phyloP scores from a whole-genome alignment of 1,140 invertebrate species.

The Chironomus tepperi region DNA sequence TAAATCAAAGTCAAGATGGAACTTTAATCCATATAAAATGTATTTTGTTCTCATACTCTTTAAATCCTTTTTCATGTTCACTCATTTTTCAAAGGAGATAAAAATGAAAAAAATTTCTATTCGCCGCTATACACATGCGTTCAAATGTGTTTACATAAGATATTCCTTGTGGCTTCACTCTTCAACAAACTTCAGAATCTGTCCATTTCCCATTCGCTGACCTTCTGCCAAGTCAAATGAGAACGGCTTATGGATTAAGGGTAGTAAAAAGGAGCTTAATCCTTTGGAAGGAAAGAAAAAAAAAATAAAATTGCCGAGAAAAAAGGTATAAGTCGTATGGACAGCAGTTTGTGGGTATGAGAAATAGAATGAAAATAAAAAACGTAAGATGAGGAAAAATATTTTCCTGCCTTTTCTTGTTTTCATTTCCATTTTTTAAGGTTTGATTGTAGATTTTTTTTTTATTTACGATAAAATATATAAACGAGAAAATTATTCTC shows the following conservation, averaged over 20 bases:
- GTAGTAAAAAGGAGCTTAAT: slow-evolving; percentile 2
- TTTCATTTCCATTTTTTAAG: neutral
- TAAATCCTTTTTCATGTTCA: too few species aligned
- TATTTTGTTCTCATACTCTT: too few species aligned
- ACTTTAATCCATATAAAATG: too few species aligned
- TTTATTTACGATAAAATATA: neutral
- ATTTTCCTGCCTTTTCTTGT: neutral
- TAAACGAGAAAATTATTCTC: neutral
- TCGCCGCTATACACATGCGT: neutral
- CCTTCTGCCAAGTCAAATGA: slow-evolving; percentile 11
- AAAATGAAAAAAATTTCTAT: neutral
- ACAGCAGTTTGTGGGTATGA: neutral
- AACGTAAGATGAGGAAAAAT: neutral
- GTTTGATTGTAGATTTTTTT: neutral
- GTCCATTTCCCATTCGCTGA: neutral
- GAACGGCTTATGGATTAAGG: slow-evolving; percentile 12
- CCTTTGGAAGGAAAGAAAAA: neutral
- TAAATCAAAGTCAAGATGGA: too few species aligned
- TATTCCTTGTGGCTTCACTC: slow-evolving; percentile 11
- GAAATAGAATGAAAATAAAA: too few species aligned
- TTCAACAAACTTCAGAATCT: slow-evolving; percentile 13
- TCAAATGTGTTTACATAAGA: slow-evolving; percentile 6
- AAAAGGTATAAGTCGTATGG: slow-evolving; percentile 4
- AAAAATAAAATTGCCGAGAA: neutral
- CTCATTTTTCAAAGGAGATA: too few species aligned